Conservation (phyloP, 2,888 invertebrate genomes). For the Drosophila kanekoi region DNA sequence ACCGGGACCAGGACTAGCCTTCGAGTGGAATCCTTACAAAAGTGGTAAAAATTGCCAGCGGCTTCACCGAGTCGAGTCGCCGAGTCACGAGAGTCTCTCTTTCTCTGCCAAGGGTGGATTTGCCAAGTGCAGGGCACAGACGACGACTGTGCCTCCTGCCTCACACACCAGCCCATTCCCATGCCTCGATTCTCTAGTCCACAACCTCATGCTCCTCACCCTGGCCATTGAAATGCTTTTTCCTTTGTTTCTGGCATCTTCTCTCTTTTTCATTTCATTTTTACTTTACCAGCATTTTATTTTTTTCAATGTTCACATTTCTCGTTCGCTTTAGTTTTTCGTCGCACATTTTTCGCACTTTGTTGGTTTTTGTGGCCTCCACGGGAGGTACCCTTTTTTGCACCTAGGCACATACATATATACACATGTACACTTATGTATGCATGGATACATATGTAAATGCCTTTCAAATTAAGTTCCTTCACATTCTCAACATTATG, state of each 20-base stretch:
- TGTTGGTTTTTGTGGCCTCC: conserved; percentile 40
- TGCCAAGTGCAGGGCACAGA: conserved; percentile 64
- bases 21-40: conserved; percentile 76
- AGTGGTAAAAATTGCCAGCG: conserved; percentile 73
- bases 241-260: conserved; percentile 64
- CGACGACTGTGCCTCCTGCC: conserved; percentile 26
- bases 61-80: conserved; percentile 34
- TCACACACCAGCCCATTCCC: conserved; percentile 4
- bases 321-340: conserved; percentile 48
- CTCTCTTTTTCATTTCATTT: conserved; percentile 24
- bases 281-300: conserved; percentile 10
- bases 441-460: conserved; percentile 15
- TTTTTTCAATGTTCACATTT: conserved; percentile 5
- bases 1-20: conserved; percentile 52
- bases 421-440: not conserved
- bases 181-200: conserved; percentile 8
- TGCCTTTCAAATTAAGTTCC: conserved; percentile 54
- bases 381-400: conserved; percentile 29
- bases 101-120: conserved; percentile 67
- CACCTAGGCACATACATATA: conserved; percentile 23
- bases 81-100: conserved; percentile 12
- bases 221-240: conserved; percentile 41
- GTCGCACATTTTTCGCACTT: conserved; percentile 61
- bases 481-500: conserved; percentile 47
- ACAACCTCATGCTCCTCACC: not conserved